These are phyloP conservation scores for Unio delphinus DNA, from an alignment of 2,888 invertebrate genomes.

Conservation along the genomic window DNA sequence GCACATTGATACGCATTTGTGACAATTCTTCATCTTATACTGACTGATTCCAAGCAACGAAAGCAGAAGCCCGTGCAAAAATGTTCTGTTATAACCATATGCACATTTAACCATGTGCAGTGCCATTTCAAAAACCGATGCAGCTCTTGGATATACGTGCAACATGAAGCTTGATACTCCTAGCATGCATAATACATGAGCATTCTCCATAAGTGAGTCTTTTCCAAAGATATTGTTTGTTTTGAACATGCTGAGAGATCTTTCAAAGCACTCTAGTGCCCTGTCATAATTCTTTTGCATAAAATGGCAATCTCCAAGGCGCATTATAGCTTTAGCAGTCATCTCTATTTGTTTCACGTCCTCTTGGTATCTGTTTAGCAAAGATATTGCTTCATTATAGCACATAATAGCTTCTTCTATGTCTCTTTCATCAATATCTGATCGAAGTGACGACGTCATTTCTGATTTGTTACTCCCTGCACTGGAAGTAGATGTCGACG, in stretches of 20 bases:
- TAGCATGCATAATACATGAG: constrained; percentile 68
- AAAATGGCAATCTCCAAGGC: constrained; percentile 67
- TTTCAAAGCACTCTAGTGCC: constrained; percentile 66
- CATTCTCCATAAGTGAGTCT: constrained; percentile 61
- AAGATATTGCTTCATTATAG: constrained; percentile 61
- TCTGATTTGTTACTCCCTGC: constrained; percentile 40
- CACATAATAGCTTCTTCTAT: constrained; percentile 66
- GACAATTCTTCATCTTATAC: constrained; percentile 67
- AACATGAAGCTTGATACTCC: constrained; percentile 68
- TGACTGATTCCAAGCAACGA: constrained; percentile 66
- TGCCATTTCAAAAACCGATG: constrained; percentile 66
- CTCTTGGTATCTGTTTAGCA: constrained; percentile 51
- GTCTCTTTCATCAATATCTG: constrained; percentile 48
- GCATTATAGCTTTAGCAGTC: constrained; percentile 60
- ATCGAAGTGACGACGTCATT: constrained; percentile 35
- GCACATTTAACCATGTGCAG: constrained; percentile 66
- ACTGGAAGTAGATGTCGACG: constrained; percentile 40
- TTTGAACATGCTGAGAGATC: constrained; percentile 61
- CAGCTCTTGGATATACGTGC: constrained; percentile 67
- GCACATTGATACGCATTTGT: constrained; percentile 68
- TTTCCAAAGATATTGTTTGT: constrained; percentile 54
- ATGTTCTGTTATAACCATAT: constrained; percentile 52
- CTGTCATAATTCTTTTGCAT: constrained; percentile 65
- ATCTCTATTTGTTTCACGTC: constrained; percentile 56
- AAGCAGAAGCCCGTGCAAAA: constrained; percentile 63